A percentile compares a stretch with the other conserved stretches of the same genome.
These are phyloP conservation scores for Ernsta delagoae DNA, from an alignment of 2,888 invertebrate species.

Conservation along the genomic window DNA sequence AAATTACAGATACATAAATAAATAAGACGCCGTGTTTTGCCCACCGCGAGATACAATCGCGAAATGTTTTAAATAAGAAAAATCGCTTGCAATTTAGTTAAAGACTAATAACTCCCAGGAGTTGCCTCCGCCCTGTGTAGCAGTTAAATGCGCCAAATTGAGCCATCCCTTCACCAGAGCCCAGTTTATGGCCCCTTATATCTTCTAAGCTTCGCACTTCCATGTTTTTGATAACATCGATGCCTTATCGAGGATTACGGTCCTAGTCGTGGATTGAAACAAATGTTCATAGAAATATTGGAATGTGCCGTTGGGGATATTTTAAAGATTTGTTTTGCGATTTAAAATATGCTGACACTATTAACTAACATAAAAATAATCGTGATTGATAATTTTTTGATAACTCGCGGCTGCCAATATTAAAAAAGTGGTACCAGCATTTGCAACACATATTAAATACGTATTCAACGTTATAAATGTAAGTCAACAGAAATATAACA, in stretches of 20 bases:
- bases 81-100: slow-evolving; percentile 66
- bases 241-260: slow-evolving; percentile 46
- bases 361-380: too few relatives aligned
- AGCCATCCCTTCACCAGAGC: slow-evolving; percentile 62
- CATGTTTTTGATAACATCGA: slow-evolving; percentile 54
- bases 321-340: too few relatives aligned
- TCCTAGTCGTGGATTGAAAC: slow-evolving; percentile 40
- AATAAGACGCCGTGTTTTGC: slow-evolving; percentile 42
- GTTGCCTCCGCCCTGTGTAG: slow-evolving; percentile 65
- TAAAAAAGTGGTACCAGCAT: too few relatives aligned
- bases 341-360: too few relatives aligned
- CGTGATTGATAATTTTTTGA: too few relatives aligned
- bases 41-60: slow-evolving; percentile 50
- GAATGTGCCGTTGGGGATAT: background rate
- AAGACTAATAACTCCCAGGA: slow-evolving; percentile 67
- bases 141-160: slow-evolving; percentile 78
- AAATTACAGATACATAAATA: slow-evolving; percentile 36
- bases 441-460: too few relatives aligned
- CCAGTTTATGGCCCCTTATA: slow-evolving; percentile 64
- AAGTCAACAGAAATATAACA: too few relatives aligned
- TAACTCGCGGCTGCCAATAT: too few relatives aligned
- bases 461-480: too few relatives aligned
- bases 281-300: background rate
- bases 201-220: slow-evolving; percentile 58
- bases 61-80: slow-evolving; percentile 63